Base-by-base conservation (phyloP, 2,113 vertebrate genomes). In the Beaufortia kweichowensis region DNA sequence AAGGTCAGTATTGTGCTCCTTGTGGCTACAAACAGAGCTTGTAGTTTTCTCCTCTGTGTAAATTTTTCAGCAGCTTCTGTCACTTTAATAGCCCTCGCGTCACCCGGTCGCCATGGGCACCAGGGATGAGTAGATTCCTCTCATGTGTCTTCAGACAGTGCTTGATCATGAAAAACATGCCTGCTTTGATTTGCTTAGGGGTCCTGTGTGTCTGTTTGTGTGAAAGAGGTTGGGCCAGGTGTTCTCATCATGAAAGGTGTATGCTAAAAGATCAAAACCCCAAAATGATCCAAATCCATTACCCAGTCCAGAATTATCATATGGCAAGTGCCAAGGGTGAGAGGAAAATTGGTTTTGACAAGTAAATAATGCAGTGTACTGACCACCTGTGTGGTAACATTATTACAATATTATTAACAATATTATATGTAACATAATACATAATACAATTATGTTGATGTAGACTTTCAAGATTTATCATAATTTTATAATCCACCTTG, bases 11-110 rank as follows among this genome's bases (percentile, higher is more conserved):
- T 21, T 8, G n/a, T 21, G n/a, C n/a, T 21, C 2, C 46, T 48
- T 2, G 11, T 53, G 10, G 64, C 24, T 29, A 41, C 17, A 19
- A 17, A 17, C 5, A 53, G 48, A 53, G n/a, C 6, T 21, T 8
- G n/a, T 28, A 71, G 33, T 59, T 19, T 17, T 59, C 53, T 59
- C 26, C 17, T 67, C 53, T 19, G 56, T 71, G 81, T 88, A 77
- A 86, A 91, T 89, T 87, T 88, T 89, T 90, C 78, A 90, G 69
- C 67, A 83, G 85, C 75, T 69, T 43, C 71, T 83, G 78, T 85
- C 82, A 61, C 76, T 80, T 81, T 83, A 84, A 87, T 83, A 68
- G 60, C 60, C 62, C 63, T 64, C 78, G 74, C 57, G 75, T 85
- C 81, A 72, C 50, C 29, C 59, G 26, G 85, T 87, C 81, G 11